These are phyloP conservation scores for Nixonia krombeini DNA, from an alignment of 1,140 invertebrate genomes.

Conservation along the genomic window DNA sequence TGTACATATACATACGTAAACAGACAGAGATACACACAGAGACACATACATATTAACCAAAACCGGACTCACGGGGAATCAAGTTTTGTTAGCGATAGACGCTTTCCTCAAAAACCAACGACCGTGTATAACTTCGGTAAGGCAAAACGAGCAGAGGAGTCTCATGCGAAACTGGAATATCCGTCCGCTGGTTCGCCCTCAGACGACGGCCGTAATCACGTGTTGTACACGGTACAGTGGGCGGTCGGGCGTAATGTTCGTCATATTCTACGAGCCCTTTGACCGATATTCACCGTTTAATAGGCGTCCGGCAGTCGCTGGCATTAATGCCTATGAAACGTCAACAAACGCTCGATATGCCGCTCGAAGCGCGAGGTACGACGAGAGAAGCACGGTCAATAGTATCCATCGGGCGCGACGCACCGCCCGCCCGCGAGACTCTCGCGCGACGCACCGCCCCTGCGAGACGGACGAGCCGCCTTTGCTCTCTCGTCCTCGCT, in stretches of 20 bases:
- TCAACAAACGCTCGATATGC: conserved; percentile 34
- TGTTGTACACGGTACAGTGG: conserved; percentile 8
- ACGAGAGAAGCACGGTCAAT: conserved; percentile 17
- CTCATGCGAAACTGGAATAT: conserved; percentile 1
- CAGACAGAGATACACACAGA: conserved; percentile 15
- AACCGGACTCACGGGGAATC: conserved; percentile 31
- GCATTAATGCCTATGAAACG: conserved; percentile 16
- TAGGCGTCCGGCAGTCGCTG: conserved; percentile 2
- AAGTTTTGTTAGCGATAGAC: conserved; percentile 23
- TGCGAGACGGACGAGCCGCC: background rate
- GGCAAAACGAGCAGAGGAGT: conserved; percentile 16
- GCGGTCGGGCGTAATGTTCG: background rate
- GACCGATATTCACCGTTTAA: background rate
- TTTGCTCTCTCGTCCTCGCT: background rate
- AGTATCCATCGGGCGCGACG: conserved; percentile 15
- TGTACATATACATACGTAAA: background rate
- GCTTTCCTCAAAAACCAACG: conserved; percentile 11
- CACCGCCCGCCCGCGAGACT: background rate
- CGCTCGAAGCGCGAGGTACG: conserved; percentile 25
- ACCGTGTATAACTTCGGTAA: conserved; percentile 12
- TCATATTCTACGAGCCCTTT: background rate
- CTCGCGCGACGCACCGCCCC: conserved; percentile 5
- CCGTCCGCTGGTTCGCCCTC: background rate
- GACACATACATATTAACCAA: conserved; percentile 35
- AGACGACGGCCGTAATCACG: conserved; percentile 17